Base-by-base conservation (phyloP, 2,888 invertebrate genomes). In the Lamproptera curius region DNA sequence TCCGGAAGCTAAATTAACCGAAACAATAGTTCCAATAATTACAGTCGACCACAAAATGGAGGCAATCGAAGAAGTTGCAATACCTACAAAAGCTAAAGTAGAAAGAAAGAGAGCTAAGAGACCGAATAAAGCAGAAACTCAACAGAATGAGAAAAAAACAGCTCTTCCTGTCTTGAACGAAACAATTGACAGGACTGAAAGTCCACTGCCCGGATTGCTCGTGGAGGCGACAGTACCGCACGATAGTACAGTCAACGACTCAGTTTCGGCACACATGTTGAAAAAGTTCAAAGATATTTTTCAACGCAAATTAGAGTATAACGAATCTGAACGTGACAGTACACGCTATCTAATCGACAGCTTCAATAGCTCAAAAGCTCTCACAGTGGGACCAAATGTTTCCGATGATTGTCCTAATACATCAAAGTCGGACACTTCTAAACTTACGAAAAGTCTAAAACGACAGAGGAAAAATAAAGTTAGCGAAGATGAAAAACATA, bases 191-290 rank as follows among this genome's bases (percentile, higher is more conserved):
- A 61, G 65, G 55, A 70, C 74, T 11, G 58, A 61, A 36, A 82
- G 84, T 55, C 78, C 84, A 3, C 59, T 85, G 28, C 84, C 85
- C 1, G 76, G 67, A 0, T 62, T 86, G 9, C 52, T 77, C 2
- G 68, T 84, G 15, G 85, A 85, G 65, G 55, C 63, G 6, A 60
- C 61, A 1, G 53, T 55, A 0, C 33, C 31, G 1, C 39, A 42
- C 4, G 56, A 57, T 44, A 59, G 70, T 5, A 64, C 70, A 13
- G 44, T 42, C 1, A 62, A 69, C 41, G 73, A 74, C 44, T 67
- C 70, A 0, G 34, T 75, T 8, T 61, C 64, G 1, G 58, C 58
- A 1, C 65, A 61, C 15, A 64, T 75, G 59, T 41, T 75, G 0
- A 62, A 76, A 38, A 76, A 73, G 53, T 64, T 75, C 2, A 69